Base-by-base conservation (phyloP, 2,113 vertebrate genomes). In the Toxotes jaculatrix region DNA sequence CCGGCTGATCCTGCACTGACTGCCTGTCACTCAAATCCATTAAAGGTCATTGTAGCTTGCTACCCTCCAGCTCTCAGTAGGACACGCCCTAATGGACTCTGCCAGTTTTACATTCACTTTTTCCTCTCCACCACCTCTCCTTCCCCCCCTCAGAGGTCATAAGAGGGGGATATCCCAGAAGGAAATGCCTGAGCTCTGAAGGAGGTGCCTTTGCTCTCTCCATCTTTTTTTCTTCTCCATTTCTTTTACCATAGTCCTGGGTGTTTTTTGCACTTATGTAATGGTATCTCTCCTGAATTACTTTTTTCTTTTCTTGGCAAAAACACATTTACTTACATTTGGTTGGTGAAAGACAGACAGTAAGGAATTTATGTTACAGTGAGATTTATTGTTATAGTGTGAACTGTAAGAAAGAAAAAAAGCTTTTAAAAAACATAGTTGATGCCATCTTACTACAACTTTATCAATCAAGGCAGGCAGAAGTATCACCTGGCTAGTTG, bases 181-280 rank as follows among this genome's bases (percentile, higher is more conserved):
- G 92, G 92, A 94, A 94, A 94, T 93, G 90, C 90, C 93, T 88
- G 85, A 88, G 89, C 81, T 78, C 85, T 82, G 84, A 93, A 92
- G 91, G 88, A 93, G 91, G 86, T 91, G 88, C 85, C 80, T 87
- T 75, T 19, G 56, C 70, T 79, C 59, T 91, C 75, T 91, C 73
- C 75, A 57, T 74, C 63, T 78, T 74, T 79, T 69, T 59, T 59
- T 42, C n/a, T 53, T 49, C 75, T 64, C 63, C 60, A 62, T 84
- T 86, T 84, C 79, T 88, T 91, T 88, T 74, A 80, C 70, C 74
- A 43, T 66, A 77, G 85, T 90, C 72, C 73, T 79, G 80, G 73
- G 89, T 91, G 78, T 92, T 91, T 27, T 87, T 88, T 70, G 70
- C 79, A 71, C 84, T 91, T 87, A 90, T 91, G 81, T 87, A 93